Percentiles rank a stretch among this genome's conserved stretches.
Evolutionary conservation across 2,113 vertebrate genomes (phyloP).

Genomic region (Rhegmatorhina hoffmannsi): DNA sequence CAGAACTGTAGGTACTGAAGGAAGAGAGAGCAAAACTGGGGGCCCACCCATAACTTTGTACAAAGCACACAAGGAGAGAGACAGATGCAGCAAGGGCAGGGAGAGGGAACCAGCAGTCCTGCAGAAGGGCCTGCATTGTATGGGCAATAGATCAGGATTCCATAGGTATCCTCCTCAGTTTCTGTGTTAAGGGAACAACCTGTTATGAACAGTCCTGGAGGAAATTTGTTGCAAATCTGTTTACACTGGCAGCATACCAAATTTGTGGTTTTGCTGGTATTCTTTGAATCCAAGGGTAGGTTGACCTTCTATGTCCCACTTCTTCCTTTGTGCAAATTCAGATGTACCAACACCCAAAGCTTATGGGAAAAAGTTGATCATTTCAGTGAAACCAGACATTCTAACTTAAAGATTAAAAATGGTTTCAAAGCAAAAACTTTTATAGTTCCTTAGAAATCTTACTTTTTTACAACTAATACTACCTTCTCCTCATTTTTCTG

Average conservation of each 20-base stretch:
- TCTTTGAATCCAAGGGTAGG: constrained; percentile 15
- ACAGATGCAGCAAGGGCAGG: background rate
- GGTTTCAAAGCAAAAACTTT: background rate
- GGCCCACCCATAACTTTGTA: background rate
- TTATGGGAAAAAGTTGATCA: background rate
- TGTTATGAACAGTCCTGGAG: background rate
- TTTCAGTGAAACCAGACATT: background rate
- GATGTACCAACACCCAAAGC: background rate
- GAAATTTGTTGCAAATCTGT: constrained; percentile 1
- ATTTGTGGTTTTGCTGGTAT: constrained; percentile 32
- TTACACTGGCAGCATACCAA: constrained; percentile 55
- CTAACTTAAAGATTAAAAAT: background rate
- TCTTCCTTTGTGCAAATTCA: background rate
- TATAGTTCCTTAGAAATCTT: background rate
- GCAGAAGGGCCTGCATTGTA: background rate
- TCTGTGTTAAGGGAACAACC: background rate
- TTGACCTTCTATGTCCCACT: constrained; percentile 25
- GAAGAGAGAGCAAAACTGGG: background rate
- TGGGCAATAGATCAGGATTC: background rate
- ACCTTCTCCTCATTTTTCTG: background rate
- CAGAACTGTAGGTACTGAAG: background rate
- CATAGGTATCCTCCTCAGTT: background rate
- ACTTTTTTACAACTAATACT: background rate
- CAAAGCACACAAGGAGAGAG: background rate
- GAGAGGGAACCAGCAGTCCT: background rate